Base-by-base conservation (phyloP, 1,140 invertebrate species). In the Papilio glaucus region DNA sequence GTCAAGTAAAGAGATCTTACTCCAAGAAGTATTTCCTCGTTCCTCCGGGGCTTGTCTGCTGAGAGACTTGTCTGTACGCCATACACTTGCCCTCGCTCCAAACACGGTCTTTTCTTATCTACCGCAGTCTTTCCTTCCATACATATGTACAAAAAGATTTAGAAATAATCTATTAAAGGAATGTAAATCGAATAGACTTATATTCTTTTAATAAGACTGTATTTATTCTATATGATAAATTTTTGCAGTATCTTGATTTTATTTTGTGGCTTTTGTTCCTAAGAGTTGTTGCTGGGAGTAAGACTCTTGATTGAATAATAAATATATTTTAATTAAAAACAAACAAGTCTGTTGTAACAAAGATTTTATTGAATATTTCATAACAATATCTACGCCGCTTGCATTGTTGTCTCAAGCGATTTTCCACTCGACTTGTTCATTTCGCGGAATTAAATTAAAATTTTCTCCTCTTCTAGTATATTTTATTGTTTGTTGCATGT, bases 361-460 rank as follows among this genome's bases (percentile, higher is more conserved):
- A 57, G 21, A 26, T 15, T 24, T 7, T 57, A 57, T 57, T 24
- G n/a, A 12, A 57, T 57, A 26, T 57, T 57, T 57, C 49, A 57
- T 57, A 57, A 57, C 49, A 57, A 57, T 57, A 24, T 57, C 49
- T 24, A 26, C 49, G 18, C 18, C 49, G 21, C 49, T 57, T 57
- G 49, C 49, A 57, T 57, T 57, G 49, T 57, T 57, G 49, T 57
- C 49, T 24, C 49, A 57, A 57, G 49, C 0, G 49, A 57, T 57
- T 57, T 57, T 57, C 49, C 24, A 57, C 49, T 57, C 49, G 49
- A 57, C 21, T 57, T 6, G 29, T 6, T 33, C 6, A 33, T 33
- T 33, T 26, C 9, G 21, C 10, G 49, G 21, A 57, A 57, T 26
- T 21, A 57, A 57, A 57, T 57, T 57, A 6, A 21, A 57, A 57